Percentiles rank a stretch among this genome's conserved stretches.
Conservation (phyloP, 2,797 vertebrate species). For the Epinephelus coioides region DNA sequence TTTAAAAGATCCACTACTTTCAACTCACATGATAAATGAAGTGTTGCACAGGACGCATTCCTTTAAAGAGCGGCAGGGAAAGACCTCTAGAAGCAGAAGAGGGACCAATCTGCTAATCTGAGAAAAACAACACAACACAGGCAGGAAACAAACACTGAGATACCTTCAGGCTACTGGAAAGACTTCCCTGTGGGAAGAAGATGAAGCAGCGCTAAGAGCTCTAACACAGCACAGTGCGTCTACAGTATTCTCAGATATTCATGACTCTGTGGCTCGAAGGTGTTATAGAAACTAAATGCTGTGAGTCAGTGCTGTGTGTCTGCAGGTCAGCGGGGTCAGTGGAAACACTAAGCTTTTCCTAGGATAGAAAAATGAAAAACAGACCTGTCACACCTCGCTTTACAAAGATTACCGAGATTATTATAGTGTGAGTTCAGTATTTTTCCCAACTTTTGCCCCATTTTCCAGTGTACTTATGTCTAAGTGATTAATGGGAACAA, state of each 20-base stretch:
- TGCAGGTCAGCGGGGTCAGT: neutral
- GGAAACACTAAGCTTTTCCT: neutral
- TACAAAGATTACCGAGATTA: too few species aligned
- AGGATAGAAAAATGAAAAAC: neutral
- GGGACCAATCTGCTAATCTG: neutral
- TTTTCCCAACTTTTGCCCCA: too few species aligned
- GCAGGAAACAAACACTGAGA: neutral
- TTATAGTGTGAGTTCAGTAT: too few species aligned
- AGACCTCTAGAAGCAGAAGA: neutral
- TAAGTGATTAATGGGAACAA: too few species aligned
- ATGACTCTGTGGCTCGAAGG: constrained; percentile 7
- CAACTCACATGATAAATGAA: neutral
- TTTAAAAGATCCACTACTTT: neutral
- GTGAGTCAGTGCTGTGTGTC: constrained; percentile 22
- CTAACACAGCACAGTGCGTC: neutral
- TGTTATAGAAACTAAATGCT: constrained; percentile 6
- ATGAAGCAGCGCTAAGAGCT: neutral
- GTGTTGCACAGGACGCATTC: neutral
- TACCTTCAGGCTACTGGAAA: neutral
- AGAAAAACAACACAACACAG: neutral
- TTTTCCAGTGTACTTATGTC: too few species aligned
- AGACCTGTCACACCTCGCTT: too few species aligned
- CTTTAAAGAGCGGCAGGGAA: neutral
- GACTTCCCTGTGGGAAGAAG: neutral
- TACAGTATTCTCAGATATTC: neutral